Evolutionary conservation across 1,140 invertebrate species (phyloP).

Genomic region (Brachionus sp.): DNA sequence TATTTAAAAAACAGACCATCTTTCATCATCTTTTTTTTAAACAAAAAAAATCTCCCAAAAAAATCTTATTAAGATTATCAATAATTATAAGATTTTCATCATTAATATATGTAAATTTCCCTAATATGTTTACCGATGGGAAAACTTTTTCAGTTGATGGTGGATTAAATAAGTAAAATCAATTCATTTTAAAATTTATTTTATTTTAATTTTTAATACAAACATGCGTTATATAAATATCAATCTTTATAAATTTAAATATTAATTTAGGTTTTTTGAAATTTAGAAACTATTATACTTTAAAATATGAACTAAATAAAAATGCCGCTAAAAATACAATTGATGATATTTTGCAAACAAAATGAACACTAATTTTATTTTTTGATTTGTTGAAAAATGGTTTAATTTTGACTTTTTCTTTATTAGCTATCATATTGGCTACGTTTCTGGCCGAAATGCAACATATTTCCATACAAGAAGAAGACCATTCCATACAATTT

Average conservation of each 20-base stretch:
- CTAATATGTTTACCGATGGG: no score
- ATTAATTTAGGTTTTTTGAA: background rate
- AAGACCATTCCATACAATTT: constrained; percentile 31
- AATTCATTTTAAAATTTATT: background rate
- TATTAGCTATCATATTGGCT: background rate
- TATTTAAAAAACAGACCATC: no score
- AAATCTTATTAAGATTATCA: no score
- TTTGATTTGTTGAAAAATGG: background rate
- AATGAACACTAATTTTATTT: background rate
- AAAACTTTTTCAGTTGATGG: no score
- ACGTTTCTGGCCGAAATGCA: constrained; percentile 9
- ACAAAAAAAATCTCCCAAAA: no score
- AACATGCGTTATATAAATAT: no score
- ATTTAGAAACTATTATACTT: background rate
- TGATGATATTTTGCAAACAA: background rate
- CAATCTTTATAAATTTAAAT: no score
- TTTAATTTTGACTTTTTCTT: constrained; percentile 6
- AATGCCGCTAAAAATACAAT: background rate
- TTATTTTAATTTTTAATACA: no score
- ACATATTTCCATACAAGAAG: constrained; percentile 45
- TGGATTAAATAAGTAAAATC: no score
- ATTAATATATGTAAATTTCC: no score
- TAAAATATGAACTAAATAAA: background rate
- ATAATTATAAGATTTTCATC: no score
- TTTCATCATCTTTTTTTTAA: no score